Evolutionary conservation across 2,888 invertebrate species (phyloP).

Genomic region (Noctuana brunneofusca): DNA sequence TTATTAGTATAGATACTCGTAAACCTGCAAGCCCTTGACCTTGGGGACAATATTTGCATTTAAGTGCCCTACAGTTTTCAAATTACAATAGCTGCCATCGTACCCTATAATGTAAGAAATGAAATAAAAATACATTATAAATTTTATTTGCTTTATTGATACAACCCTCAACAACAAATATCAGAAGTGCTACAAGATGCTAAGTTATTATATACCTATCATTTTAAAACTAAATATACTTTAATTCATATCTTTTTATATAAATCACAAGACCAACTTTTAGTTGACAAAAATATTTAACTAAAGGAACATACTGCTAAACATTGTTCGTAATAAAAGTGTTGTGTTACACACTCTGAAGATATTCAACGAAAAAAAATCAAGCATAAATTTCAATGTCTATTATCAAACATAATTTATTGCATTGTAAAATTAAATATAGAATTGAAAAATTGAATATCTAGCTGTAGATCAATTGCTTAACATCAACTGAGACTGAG

Average conservation of each 20-base stretch:
- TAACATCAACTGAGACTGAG: neutral
- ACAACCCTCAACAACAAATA: slow-evolving; percentile 77
- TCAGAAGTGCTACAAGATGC: slow-evolving; percentile 71
- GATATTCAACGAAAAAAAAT: slow-evolving; percentile 19
- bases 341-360: slow-evolving; percentile 49
- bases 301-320: slow-evolving; percentile 53
- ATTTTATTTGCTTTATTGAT: slow-evolving; percentile 78
- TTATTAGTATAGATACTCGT: no score
- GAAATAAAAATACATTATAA: slow-evolving; percentile 33
- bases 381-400: neutral
- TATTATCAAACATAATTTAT: slow-evolving; percentile 17
- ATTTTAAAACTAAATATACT: slow-evolving; percentile 71
- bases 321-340: slow-evolving; percentile 42
- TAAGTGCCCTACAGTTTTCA: no score
- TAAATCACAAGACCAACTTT: slow-evolving; percentile 82
- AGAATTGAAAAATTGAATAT: neutral
- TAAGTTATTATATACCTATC: slow-evolving; percentile 68
- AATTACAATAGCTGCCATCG: no score
- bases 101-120: no score
- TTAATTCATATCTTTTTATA: slow-evolving; percentile 71
- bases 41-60: no score
- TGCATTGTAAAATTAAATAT: slow-evolving; percentile 8
- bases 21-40: no score
- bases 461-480: neutral
- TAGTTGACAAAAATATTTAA: slow-evolving; percentile 69